Conservation (phyloP, 2,113 vertebrate species). For the Lontra canadensis region DNA sequence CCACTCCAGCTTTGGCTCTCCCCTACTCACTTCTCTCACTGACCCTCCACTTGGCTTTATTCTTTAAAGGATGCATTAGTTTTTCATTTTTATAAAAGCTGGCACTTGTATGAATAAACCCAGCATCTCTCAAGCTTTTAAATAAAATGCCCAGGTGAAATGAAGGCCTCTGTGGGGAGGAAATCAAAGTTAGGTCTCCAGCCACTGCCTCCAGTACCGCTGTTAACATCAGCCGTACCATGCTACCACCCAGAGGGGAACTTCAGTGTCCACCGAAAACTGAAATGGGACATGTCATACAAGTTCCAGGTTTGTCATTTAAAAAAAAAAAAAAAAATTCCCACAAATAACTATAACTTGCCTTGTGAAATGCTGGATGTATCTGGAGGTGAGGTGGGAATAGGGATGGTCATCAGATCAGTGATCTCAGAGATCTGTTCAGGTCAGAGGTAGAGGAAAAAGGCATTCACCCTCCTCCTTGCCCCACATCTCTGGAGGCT, state of each 20-base stretch:
- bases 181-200: not conserved
- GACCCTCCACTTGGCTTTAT: not conserved
- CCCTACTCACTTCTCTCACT: no score
- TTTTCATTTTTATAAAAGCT: constrained; percentile 5
- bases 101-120: not conserved
- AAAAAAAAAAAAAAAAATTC: not conserved
- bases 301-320: not conserved
- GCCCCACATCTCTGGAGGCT: not conserved
- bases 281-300: not conserved
- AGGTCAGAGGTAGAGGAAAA: not conserved
- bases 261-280: not conserved
- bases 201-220: not conserved
- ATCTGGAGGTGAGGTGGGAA: not conserved
- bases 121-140: not conserved
- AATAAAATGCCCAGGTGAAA: not conserved
- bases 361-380: not conserved
- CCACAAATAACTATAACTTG: not conserved
- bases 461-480: not conserved
- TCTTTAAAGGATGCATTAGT: not conserved
- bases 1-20: no score
- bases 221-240: not conserved
- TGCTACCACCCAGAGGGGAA: no score
- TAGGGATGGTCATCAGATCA: not conserved
- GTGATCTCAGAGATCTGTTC: not conserved
- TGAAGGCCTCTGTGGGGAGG: not conserved